A percentile compares a stretch with the other conserved stretches of the same genome.
phyloP scores from a whole-genome alignment of 2,797 vertebrate species.

The Harpagifer antarcticus region DNA sequence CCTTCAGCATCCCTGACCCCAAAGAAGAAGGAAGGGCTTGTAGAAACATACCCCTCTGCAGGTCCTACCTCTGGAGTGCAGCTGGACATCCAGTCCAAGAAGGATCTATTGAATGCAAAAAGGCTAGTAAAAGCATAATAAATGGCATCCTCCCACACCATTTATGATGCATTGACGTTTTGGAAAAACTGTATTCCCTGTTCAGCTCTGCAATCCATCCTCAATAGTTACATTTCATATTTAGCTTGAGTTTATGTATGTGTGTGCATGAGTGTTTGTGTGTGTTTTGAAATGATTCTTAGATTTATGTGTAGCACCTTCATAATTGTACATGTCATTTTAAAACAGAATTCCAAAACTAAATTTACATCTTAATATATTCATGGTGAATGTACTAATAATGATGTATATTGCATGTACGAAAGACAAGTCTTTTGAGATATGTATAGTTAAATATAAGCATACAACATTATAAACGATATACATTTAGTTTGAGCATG shows the following conservation, averaged over 20 bases:
- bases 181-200: constrained; percentile 56
- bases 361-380: constrained; percentile 36
- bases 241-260: constrained; percentile 13
- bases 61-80: constrained; percentile 77
- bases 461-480: constrained; percentile 6
- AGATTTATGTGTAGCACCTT: constrained; percentile 6
- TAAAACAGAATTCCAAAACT: constrained; percentile 62
- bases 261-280: constrained; percentile 15
- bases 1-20: constrained; percentile 77
- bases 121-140: constrained; percentile 97
- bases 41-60: constrained; percentile 81
- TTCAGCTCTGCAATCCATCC: constrained; percentile 74
- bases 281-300: not conserved
- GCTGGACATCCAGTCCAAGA: constrained; percentile 81
- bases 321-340: constrained; percentile 16
- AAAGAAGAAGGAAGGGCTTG: constrained; percentile 77
- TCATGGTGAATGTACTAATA: not conserved
- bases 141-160: constrained; percentile 86
- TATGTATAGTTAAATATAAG: not conserved
- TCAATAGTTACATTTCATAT: constrained; percentile 36
- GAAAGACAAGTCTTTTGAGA: not conserved
- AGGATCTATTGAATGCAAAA: constrained; percentile 89
- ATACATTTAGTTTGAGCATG: constrained; percentile 38
- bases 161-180: constrained; percentile 90
- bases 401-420: not conserved